Conservation (phyloP, 2,797 vertebrate species). For the Spheniscus humboldti region DNA sequence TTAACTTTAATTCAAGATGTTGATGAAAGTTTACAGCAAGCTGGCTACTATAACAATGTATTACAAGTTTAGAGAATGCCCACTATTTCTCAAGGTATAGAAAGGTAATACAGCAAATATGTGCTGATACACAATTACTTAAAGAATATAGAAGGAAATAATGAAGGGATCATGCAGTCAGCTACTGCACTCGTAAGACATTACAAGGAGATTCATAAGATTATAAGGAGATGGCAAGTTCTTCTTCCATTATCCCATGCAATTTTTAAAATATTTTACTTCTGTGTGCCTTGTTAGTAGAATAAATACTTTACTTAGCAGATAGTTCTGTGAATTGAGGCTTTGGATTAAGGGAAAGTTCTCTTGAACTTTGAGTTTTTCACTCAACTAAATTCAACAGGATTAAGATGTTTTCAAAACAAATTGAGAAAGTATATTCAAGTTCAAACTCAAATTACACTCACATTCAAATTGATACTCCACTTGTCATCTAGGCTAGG, state of each 20-base stretch:
- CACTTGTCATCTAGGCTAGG: not conserved
- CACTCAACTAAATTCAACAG: not conserved
- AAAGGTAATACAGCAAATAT: not conserved
- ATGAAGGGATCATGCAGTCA: not conserved
- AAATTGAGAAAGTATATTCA: not conserved
- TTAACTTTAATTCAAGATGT: not conserved
- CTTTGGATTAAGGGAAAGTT: not conserved
- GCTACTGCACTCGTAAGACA: not conserved
- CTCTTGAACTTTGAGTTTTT: not conserved
- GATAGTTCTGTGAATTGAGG: not conserved
- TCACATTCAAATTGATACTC: not conserved
- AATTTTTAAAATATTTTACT: not conserved
- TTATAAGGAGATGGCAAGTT: not conserved
- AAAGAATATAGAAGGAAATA: not conserved
- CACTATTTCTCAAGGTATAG: not conserved
- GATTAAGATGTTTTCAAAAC: not conserved
- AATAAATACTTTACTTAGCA: not conserved
- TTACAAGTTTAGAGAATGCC: not conserved
- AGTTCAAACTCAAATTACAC: not conserved
- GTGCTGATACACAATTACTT: not conserved
- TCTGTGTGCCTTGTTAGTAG: not conserved
- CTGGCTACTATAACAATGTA: not conserved
- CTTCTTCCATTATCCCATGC: not conserved
- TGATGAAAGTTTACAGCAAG: not conserved
- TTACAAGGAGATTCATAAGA: not conserved